Evolutionary conservation across 2,113 vertebrate species (phyloP).

Genomic region (Nymphicus hollandicus): DNA sequence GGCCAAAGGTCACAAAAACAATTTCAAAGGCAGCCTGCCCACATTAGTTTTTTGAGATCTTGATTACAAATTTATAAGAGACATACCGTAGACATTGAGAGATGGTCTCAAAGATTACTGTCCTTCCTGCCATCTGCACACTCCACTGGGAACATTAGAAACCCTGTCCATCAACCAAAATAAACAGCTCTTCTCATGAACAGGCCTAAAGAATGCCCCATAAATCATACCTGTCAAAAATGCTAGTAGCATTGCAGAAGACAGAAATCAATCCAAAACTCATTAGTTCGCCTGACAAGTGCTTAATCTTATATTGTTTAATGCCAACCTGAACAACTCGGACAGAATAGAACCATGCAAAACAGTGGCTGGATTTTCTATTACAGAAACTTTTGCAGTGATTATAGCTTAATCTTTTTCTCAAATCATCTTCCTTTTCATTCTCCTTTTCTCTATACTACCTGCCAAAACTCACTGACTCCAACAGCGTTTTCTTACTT

Average conservation of each 20-base stretch:
- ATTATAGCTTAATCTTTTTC: constrained; percentile 67
- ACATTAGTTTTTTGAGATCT: constrained; percentile 64
- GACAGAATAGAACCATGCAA: constrained; percentile 63
- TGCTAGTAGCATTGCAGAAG: constrained; percentile 67
- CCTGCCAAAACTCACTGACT: constrained; percentile 28
- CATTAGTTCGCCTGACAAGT: constrained; percentile 79
- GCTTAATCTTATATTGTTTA: constrained; percentile 78
- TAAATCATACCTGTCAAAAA: constrained; percentile 81
- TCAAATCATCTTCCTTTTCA: constrained; percentile 9
- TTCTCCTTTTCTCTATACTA: background rate
- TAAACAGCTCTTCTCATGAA: constrained; percentile 77
- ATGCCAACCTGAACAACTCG: constrained; percentile 50
- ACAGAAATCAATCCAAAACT: constrained; percentile 83
- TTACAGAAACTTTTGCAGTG: constrained; percentile 49
- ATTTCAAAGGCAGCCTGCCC: constrained; percentile 60
- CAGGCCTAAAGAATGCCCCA: constrained; percentile 70
- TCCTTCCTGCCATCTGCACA: constrained; percentile 61
- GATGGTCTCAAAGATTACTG: constrained; percentile 56
- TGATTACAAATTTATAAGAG: constrained; percentile 73
- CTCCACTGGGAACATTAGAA: constrained; percentile 69
- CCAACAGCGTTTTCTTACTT: background rate
- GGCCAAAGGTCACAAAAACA: constrained; percentile 72
- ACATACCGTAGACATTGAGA: constrained; percentile 52
- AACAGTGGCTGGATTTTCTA: constrained; percentile 43
- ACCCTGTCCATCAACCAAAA: constrained; percentile 74